Conservation (phyloP, 2,888 invertebrate genomes). For the Drosophila conformis region DNA sequence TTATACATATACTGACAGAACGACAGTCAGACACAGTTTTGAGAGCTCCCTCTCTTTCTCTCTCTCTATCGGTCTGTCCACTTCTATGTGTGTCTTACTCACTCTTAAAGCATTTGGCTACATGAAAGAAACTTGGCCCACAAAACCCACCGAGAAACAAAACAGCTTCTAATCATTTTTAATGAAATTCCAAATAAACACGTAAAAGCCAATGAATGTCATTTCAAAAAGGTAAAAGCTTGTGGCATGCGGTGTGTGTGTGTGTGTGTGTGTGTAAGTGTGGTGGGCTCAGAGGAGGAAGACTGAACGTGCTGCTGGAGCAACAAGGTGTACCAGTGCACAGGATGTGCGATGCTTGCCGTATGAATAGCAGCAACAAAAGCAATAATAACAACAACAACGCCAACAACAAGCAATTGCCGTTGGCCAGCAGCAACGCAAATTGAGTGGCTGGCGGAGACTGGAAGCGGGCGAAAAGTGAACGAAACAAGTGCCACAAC, state of each 20-base stretch:
- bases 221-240: constrained; percentile 81
- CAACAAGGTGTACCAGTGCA: constrained; percentile 65
- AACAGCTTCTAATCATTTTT: constrained; percentile 81
- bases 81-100: not conserved
- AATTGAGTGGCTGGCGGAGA: constrained; percentile 71
- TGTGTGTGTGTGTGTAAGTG: constrained; percentile 1
- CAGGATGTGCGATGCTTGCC: constrained; percentile 65
- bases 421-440: constrained; percentile 70
- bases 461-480: constrained; percentile 46
- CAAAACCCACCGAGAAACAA: constrained; percentile 73
- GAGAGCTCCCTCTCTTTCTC: constrained; percentile 1
- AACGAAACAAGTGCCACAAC: constrained; percentile 74
- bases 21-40: constrained; percentile 37
- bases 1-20: constrained; percentile 67
- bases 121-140: constrained; percentile 51
- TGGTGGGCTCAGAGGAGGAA: constrained; percentile 1
- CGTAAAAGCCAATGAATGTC: constrained; percentile 80
- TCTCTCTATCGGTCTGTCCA: not conserved
- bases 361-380: constrained; percentile 71
- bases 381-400: constrained; percentile 32
- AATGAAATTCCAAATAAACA: constrained; percentile 81
- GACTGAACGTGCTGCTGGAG: constrained; percentile 53
- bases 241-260: constrained; percentile 57
- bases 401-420: constrained; percentile 64
- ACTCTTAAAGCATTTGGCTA: constrained; percentile 2